phyloP scores from a whole-genome alignment of 2,888 invertebrate genomes.

The Beris chalybata region DNA sequence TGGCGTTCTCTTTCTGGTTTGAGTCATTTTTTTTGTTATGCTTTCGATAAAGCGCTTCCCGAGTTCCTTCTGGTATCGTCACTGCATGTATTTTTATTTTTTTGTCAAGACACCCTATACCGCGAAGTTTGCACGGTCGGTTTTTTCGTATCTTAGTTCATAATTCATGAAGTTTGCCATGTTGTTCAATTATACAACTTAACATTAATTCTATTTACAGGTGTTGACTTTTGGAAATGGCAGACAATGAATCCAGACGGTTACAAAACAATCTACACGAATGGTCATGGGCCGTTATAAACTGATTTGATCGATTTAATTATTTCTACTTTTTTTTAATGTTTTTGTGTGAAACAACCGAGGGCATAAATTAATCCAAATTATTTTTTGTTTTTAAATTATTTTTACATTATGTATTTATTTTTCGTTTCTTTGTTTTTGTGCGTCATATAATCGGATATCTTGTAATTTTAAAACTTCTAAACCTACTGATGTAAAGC shows the following conservation, averaged over 20 bases:
- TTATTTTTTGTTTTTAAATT: constrained; percentile 4
- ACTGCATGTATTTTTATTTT: no score
- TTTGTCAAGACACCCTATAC: no score
- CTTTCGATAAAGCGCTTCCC: no score
- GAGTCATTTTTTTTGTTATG: no score
- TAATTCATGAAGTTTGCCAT: neutral
- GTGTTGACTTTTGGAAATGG: constrained; percentile 88
- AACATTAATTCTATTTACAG: constrained; percentile 54
- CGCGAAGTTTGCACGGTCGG: no score
- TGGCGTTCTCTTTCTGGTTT: no score
- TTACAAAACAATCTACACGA: constrained; percentile 48
- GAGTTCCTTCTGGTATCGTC: no score
- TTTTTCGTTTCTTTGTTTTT: constrained; percentile 3
- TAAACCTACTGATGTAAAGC: constrained; percentile 83
- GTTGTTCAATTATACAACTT: constrained; percentile 1
- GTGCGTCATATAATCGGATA: constrained; percentile 45
- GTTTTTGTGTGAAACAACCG: neutral
- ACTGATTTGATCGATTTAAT: no score
- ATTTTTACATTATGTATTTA: constrained; percentile 4
- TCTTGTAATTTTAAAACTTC: constrained; percentile 86
- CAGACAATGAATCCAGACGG: constrained; percentile 86
- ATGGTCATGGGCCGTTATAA: constrained; percentile 31
- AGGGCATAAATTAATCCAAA: constrained; percentile 13
- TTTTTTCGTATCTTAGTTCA: no score
- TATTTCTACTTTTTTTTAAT: no score